Evolutionary conservation across 1,140 invertebrate species (phyloP), one percentile per base, ranked within the genome.

Genomic region (Eueides isabella): DNA sequence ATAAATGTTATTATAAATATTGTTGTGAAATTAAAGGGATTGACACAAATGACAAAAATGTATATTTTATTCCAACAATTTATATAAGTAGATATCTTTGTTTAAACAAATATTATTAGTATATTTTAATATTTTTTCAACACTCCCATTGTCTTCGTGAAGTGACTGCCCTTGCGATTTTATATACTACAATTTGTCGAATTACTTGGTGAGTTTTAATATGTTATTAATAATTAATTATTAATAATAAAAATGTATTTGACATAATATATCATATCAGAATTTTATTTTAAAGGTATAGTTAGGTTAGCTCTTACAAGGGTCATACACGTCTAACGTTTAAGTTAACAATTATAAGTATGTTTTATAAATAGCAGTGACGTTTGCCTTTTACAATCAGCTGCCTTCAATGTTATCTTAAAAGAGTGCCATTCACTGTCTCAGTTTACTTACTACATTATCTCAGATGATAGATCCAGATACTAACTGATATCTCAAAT

Each of bases 361-460:
- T 38, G 23, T 75, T 75, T 61, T 84, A 85, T 80, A 86, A 83
- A 83, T 86, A 81, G 74, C 64, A 64, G 72, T 83, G 81, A 82
- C 80, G 75, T 77, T 73, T 29, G 62, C 72, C 67, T 66, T 55
- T 23, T 66, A 63, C 70, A 72, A 74, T 82, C 77, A 74, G 75
- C 78, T 78, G 77, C 77, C 75, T 72, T 82, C 74, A 68, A 74
- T 64, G 35, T 80, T 78, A 80, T 83, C 82, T 80, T 61, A 71
- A 72, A 81, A 80, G 78, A 76, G 80, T 79, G 82, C 78, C 82
- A 71, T 65, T 78, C 74, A 79, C 69, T 80, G 69, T 71, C 44
- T 44, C 64, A 67, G 64, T 67, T 76, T 28, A 63, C 16, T 76
- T 28, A 63, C 16, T 29, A 0, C 14, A 30, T 73, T 75, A 61